Evolutionary conservation across 2,113 vertebrate species (phyloP).

Genomic region (Phyllostomus hastatus): DNA sequence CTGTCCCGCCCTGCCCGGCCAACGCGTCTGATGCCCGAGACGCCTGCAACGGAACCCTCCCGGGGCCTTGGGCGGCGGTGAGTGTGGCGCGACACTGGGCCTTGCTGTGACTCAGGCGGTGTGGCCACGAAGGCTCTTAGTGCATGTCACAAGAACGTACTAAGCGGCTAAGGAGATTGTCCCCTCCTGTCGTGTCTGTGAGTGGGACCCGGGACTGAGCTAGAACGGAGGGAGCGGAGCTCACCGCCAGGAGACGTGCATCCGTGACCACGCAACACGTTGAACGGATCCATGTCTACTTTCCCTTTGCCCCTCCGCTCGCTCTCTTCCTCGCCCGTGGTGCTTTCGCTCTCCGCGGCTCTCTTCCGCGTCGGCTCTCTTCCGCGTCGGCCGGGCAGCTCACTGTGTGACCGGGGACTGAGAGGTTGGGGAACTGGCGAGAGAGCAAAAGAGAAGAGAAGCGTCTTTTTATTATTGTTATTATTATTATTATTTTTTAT

Average conservation of each 20-base stretch:
- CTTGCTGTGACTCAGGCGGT: neutral
- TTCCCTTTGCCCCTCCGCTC: neutral
- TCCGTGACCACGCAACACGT: neutral
- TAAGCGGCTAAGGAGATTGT: neutral
- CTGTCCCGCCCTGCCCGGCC: neutral
- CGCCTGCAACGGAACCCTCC: neutral
- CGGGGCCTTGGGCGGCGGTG: neutral
- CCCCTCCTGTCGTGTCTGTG: neutral
- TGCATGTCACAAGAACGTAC: neutral
- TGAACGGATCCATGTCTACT: neutral
- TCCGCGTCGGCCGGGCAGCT: neutral
- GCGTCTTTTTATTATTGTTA: neutral
- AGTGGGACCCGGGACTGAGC: neutral
- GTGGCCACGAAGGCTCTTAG: neutral
- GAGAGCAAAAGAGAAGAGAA: neutral
- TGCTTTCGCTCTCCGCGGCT: neutral
- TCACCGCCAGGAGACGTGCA: neutral
- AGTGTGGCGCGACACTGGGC: neutral
- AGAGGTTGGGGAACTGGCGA: neutral
- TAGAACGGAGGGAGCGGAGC: neutral
- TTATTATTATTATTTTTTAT: no score
- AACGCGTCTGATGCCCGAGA: conserved; percentile 61
- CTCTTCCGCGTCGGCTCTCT: neutral
- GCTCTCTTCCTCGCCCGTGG: neutral
- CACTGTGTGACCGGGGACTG: neutral